Evolutionary conservation across 92 coral and sea anemone species (phyloP).

Genomic region (Bergia sp.): DNA sequence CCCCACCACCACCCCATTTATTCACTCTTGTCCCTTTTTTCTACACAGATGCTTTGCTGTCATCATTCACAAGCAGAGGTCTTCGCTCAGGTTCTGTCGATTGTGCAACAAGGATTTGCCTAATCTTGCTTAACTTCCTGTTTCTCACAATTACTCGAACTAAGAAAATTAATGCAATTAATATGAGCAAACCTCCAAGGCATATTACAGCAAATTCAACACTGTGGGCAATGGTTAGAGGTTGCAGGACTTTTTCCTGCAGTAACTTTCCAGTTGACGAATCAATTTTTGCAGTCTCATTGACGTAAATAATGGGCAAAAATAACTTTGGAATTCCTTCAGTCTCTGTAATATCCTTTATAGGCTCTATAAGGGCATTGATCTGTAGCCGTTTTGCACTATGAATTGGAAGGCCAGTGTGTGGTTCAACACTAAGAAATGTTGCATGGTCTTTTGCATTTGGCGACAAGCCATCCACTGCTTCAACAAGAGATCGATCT

Average conservation of each 20-base stretch:
- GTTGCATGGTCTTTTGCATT: conserved; percentile 85
- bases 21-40: no score
- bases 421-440: conserved; percentile 78
- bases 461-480: conserved; percentile 79
- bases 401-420: conserved; percentile 78
- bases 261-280: conserved; percentile 61
- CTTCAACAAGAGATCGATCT: conserved; percentile 58
- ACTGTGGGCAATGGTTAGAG: conserved; percentile 70
- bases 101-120: conserved; percentile 33
- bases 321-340: conserved; percentile 57
- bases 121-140: conserved; percentile 56
- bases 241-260: conserved; percentile 68
- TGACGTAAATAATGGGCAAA: conserved; percentile 78
- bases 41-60: neutral
- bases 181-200: conserved; percentile 76
- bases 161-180: conserved; percentile 61
- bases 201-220: conserved; percentile 67
- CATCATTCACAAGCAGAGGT: conserved; percentile 39
- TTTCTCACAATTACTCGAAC: conserved; percentile 46
- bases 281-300: conserved; percentile 79
- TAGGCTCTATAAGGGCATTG: conserved; percentile 74
- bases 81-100: conserved; percentile 43
- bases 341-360: conserved; percentile 58
- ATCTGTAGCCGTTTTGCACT: conserved; percentile 86
- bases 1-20: no score